Percentiles rank a stretch among this genome's conserved stretches.
Evolutionary conservation across 2,113 vertebrate species (phyloP).

Genomic region (Rhinolophus sinicus): DNA sequence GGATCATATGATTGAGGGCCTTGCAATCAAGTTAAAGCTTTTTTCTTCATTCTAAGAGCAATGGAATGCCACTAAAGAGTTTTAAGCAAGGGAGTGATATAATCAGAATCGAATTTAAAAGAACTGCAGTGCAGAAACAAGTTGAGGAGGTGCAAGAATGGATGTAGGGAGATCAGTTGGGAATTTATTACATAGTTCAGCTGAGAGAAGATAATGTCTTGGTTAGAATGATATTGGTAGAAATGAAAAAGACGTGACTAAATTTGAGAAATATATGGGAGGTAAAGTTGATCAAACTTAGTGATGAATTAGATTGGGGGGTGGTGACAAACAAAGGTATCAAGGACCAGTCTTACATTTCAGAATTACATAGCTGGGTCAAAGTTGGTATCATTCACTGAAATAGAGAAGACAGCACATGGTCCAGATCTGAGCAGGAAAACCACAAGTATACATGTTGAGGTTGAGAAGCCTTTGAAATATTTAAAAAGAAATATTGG

Average conservation of each 20-base stretch:
- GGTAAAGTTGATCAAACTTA: background rate
- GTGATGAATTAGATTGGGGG: background rate
- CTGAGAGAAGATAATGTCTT: constrained; percentile 32
- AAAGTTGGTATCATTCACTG: background rate
- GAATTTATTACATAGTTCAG: constrained; percentile 26
- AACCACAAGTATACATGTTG: background rate
- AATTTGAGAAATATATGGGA: constrained; percentile 54
- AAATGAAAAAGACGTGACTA: background rate
- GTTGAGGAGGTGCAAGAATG: constrained; percentile 24
- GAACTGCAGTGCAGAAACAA: background rate
- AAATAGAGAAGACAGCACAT: background rate
- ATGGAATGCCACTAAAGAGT: background rate
- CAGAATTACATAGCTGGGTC: background rate
- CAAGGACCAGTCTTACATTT: background rate
- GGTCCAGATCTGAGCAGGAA: constrained; percentile 16
- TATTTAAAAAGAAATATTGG: constrained; percentile 6
- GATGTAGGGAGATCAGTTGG: background rate
- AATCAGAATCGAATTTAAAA: constrained; percentile 34
- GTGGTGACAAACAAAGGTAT: background rate
- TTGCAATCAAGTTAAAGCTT: constrained; percentile 32
- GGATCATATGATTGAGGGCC: background rate
- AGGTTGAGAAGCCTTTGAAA: constrained; percentile 28
- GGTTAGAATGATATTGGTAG: background rate
- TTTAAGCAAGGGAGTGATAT: background rate
- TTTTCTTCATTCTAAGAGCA: constrained; percentile 27